Evolutionary conservation across 2,888 invertebrate genomes (phyloP), one percentile per base, ranked within the genome.

Genomic region (Eupithecia dodoneata): DNA sequence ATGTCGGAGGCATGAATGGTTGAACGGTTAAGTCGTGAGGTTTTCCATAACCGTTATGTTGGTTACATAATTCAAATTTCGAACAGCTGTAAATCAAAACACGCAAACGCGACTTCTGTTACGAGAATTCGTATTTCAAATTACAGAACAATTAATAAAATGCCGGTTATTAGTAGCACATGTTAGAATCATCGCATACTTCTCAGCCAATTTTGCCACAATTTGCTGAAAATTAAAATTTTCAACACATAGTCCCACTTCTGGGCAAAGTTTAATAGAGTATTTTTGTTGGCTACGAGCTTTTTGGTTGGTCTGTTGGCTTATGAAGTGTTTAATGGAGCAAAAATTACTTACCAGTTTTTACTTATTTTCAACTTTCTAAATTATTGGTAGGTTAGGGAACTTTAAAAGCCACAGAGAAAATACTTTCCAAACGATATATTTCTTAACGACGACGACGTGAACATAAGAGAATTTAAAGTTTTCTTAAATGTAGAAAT

Each of bases 1-100:
- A 75, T 75, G 49, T 44, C 45, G 49, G 77, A 59, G 66, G 73
- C 71, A 66, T 72, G 69, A 74, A 74, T 73, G 77, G n/a, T 44
- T 44, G 63, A 67, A 78, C 75, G 73, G 75, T 15, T 13, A 47
- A 77, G 45, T 70, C 65, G 72, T 73, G 74, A 74, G 63, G 75
- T 75, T 76, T 78, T 73, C 47, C n/a, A 75, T 73, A 71, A 76
- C 69, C 65, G 77, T 73, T 77, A 74, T 55, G 72, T 70, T 72
- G n/a, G 12, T 75, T 77, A 74, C 72, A 70, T 72, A 75, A 77
- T 63, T 45, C 30, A 30, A 71, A 59, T 67, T 74, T 69, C 45
- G 71, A 47, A 47, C 18, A 63, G 47, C 49, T 73, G 66, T 66
- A 42, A 66, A 66, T 66, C 66, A 66, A 42, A 42, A 66, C 66